Percentiles rank a stretch among this genome's conserved stretches.
These are phyloP conservation scores for Meloidogyne floridensis DNA, from an alignment of 1,140 invertebrate species.

Conservation along the genomic window DNA sequence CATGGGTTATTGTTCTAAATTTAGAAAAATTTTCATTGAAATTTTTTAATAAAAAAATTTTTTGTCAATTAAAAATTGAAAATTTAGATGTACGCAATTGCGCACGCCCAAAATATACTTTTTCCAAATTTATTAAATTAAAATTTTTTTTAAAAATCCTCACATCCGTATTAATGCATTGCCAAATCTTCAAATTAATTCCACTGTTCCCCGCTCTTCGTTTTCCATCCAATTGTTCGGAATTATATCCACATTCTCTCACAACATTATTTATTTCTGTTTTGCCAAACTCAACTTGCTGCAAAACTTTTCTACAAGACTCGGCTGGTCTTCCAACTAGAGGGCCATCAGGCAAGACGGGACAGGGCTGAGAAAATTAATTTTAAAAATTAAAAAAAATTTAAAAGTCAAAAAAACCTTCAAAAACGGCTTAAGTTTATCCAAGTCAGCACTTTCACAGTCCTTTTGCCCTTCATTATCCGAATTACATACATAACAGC, in stretches of 20 bases:
- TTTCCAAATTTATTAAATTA: no score
- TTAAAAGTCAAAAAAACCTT: conserved; percentile 35
- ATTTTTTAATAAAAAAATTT: no score
- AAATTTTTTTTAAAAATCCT: not conserved
- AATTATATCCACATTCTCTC: conserved; percentile 45
- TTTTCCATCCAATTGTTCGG: conserved; percentile 45
- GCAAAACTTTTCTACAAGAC: conserved; percentile 45
- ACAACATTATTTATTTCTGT: conserved; percentile 25
- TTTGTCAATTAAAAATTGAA: no score
- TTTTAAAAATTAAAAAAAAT: conserved; percentile 33
- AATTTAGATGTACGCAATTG: no score
- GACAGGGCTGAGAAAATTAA: conserved; percentile 36
- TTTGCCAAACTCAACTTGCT: conserved; percentile 29
- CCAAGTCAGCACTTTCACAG: conserved; percentile 35
- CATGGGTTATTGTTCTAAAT: conserved; percentile 9
- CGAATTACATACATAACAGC: conserved; percentile 53
- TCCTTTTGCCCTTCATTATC: conserved; percentile 38
- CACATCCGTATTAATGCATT: not conserved
- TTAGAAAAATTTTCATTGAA: not conserved
- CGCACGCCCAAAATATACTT: no score
- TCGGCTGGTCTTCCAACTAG: conserved; percentile 37
- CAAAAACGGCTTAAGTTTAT: conserved; percentile 41
- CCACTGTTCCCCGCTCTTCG: conserved; percentile 53
- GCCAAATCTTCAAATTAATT: not conserved
- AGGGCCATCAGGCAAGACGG: conserved; percentile 33